Percentiles rank a stretch among this genome's conserved stretches.
phyloP scores from a whole-genome alignment of 2,113 vertebrate genomes.

The Pontoporia blainvillei region DNA sequence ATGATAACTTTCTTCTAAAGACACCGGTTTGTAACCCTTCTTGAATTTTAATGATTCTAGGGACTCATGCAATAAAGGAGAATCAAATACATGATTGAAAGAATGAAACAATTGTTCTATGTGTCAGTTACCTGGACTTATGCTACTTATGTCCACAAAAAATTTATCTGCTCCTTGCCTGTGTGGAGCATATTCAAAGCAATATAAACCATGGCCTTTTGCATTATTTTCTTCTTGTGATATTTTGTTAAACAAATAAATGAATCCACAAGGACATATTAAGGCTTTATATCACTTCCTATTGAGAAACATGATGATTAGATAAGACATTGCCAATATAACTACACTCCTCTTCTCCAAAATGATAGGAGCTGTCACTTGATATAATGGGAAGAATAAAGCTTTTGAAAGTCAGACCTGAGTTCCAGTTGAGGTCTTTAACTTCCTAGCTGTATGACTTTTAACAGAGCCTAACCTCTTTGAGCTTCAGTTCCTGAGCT shows the following conservation, averaged over 20 bases:
- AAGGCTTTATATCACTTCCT: neutral
- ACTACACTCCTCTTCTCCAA: neutral
- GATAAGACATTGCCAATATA: neutral
- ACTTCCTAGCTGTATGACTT: neutral
- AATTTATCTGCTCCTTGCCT: neutral
- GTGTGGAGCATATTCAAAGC: neutral
- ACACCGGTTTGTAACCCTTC: neutral
- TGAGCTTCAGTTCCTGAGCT: neutral
- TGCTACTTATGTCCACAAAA: neutral
- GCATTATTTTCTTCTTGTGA: neutral
- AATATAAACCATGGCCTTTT: neutral
- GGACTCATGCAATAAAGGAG: neutral
- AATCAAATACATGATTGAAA: neutral
- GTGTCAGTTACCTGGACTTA: neutral
- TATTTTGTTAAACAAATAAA: constrained; percentile 6
- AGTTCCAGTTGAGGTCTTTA: neutral
- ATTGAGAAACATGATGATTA: neutral
- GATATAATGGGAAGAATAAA: neutral
- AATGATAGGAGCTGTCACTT: neutral
- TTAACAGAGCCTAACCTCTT: neutral
- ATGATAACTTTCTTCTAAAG: neutral
- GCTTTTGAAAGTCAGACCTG: neutral
- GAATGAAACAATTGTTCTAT: neutral
- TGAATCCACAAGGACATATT: neutral
- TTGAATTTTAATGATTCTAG: constrained; percentile 1